Conservation (phyloP, 1,140 invertebrate species). For the Drosophila lacertosa region DNA sequence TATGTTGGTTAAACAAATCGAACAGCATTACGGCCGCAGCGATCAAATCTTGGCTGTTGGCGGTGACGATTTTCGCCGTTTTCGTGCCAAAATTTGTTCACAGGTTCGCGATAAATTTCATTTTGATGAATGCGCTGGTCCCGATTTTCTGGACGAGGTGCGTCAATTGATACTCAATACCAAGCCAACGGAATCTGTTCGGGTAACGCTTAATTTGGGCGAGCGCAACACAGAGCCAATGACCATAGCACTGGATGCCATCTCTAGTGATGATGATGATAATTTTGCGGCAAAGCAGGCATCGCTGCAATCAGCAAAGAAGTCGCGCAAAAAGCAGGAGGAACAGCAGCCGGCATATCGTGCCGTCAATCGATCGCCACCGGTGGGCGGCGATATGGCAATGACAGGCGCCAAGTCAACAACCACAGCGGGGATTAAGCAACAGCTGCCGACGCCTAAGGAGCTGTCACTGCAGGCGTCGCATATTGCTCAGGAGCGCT, state of each 20-base stretch:
- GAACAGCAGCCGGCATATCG: slow-evolving; percentile 57
- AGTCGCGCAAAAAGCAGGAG: slow-evolving; percentile 20
- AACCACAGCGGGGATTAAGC: slow-evolving; percentile 8
- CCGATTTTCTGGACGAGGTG: slow-evolving; percentile 61
- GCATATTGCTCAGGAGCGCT: slow-evolving; percentile 84
- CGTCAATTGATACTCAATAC: slow-evolving; percentile 16
- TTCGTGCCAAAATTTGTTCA: slow-evolving; percentile 70
- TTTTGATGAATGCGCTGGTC: slow-evolving; percentile 81
- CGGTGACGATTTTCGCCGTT: slow-evolving; percentile 60
- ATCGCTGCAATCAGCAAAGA: slow-evolving; percentile 1
- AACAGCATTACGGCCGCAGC: slow-evolving; percentile 60
- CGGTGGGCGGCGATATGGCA: neutral
- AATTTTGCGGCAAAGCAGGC: slow-evolving; percentile 5
- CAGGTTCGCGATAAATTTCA: slow-evolving; percentile 84
- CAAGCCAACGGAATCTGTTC: slow-evolving; percentile 6
- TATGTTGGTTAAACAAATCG: slow-evolving; percentile 54
- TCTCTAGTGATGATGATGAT: slow-evolving; percentile 78
- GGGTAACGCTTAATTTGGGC: slow-evolving; percentile 17
- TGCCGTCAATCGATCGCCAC: slow-evolving; percentile 62
- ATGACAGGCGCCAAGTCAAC: neutral
- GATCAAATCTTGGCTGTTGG: slow-evolving; percentile 20
- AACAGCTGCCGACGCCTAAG: slow-evolving; percentile 71
- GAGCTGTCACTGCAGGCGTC: slow-evolving; percentile 76
- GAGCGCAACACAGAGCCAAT: slow-evolving; percentile 8
- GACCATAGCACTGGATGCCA: slow-evolving; percentile 69